Base-by-base conservation (phyloP, 2,888 invertebrate genomes). In the Melinaea menophilus region DNA sequence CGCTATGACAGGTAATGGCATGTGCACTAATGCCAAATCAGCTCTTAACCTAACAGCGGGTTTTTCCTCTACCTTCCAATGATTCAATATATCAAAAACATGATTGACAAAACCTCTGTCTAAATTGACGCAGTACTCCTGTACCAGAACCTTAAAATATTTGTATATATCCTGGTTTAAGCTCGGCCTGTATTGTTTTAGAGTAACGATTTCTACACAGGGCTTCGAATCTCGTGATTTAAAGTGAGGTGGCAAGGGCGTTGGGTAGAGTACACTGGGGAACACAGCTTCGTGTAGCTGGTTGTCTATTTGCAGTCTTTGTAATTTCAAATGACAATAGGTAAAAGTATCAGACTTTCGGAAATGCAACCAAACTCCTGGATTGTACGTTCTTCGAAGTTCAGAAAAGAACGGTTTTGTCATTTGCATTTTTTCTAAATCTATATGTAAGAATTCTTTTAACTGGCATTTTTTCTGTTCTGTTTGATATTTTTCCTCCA, bases 391-490 rank as follows among this genome's bases (percentile, higher is more conserved):
- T 51, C 97, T 89, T 54, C 95, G 84, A 34, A 97, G 80, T 75
- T 95, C 95, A 0, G 96, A 95, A 76, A 95, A 95, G 83, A 96
- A 96, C 0, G 97, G 96, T 79, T 95, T 95, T 0, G 95, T 94
- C 95, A 97, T 96, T 73, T 95, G 95, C 96, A 97, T 96, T 80
- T 95, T 95, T 58, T 93, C 93, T 71, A 97, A 92, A 78, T 96
- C 96, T 62, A 96, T 94, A 90, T 96, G 87, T 7, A 96, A 93
- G 78, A 94, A 95, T 77, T 96, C 95, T 78, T 95, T 95, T 55
- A 96, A 82, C 71, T 95, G 94, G 58, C 95, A 95, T 75, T 93
- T 94, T 73, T 93, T 93, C 70, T 93, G 92, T 12, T 94, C 94
- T 35, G 92, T 91, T 72, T 91, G 92, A 86, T 94, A 96, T 75